A percentile compares a stretch with the other conserved stretches of the same genome.
These are phyloP conservation scores for Caenorhabditis briggsae DNA, from an alignment of 1,140 invertebrate genomes.

Conservation along the genomic window DNA sequence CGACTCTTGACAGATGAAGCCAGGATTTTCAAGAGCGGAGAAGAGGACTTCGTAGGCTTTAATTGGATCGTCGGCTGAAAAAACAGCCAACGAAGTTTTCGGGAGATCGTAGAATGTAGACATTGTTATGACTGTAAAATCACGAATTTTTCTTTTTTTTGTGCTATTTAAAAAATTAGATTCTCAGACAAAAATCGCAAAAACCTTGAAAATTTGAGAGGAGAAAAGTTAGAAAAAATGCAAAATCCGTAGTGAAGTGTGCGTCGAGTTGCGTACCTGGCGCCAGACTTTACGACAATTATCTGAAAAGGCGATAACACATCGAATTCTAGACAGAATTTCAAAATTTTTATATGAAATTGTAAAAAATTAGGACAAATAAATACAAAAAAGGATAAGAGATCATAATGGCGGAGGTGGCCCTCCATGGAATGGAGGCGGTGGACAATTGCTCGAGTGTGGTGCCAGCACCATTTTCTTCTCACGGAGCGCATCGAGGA, in stretches of 20 bases:
- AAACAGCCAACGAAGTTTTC: conserved; percentile 5
- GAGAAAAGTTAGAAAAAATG: too few species aligned
- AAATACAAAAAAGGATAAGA: background rate
- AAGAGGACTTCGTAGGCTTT: conserved; percentile 3
- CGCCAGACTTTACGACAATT: too few species aligned
- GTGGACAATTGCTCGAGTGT: conserved; percentile 9
- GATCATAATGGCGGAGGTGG: background rate
- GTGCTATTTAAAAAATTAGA: too few species aligned
- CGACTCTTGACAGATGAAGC: background rate
- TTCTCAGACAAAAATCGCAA: too few species aligned
- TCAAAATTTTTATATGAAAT: background rate
- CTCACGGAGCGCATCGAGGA: conserved; percentile 4
- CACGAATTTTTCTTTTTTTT: too few species aligned
- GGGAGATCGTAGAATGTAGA: conserved; percentile 44
- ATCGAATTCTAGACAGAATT: too few species aligned
- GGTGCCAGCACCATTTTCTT: conserved; percentile 45
- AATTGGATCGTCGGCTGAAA: background rate
- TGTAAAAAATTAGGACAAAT: background rate
- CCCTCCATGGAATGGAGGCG: background rate
- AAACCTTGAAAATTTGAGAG: too few species aligned
- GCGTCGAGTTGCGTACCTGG: too few species aligned
- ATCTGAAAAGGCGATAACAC: too few species aligned
- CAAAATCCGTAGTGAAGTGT: too few species aligned
- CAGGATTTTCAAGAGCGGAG: background rate
- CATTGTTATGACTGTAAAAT: background rate